These are phyloP conservation scores for Euglossa dilemma DNA, from an alignment of 1,140 invertebrate species.

Conservation along the genomic window DNA sequence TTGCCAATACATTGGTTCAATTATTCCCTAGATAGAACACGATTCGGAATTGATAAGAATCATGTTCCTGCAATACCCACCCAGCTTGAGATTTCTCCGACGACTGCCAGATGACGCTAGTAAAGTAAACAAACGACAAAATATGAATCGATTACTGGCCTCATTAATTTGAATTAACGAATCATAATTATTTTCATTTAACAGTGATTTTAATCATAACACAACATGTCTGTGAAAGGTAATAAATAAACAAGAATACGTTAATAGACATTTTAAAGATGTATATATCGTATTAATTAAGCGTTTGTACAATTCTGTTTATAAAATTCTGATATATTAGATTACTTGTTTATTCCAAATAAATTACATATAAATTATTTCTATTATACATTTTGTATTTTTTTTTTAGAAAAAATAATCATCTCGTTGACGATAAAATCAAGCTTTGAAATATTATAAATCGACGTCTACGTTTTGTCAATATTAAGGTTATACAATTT, in stretches of 20 bases:
- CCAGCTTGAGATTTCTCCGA: background rate
- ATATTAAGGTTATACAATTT: background rate
- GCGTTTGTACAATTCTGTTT: background rate
- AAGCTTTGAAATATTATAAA: too few relatives aligned
- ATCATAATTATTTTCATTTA: background rate
- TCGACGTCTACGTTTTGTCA: background rate
- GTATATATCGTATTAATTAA: background rate
- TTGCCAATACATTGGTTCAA: slow-evolving; percentile 22
- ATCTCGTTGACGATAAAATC: background rate
- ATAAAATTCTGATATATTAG: background rate
- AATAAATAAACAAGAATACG: background rate
- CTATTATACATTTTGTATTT: background rate
- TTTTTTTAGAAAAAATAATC: background rate
- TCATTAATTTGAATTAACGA: background rate
- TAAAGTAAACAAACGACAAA: slow-evolving; percentile 4
- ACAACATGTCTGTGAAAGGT: background rate
- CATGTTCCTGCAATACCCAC: background rate
- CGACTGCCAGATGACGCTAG: slow-evolving; percentile 10
- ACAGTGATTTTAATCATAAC: too few relatives aligned
- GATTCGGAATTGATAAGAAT: background rate
- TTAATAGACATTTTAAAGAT: background rate
- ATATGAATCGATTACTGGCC: background rate
- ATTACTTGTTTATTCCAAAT: background rate
- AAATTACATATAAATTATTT: background rate
- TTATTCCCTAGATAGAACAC: slow-evolving; percentile 42